Percentiles rank a stretch among this genome's conserved stretches.
phyloP scores from a whole-genome alignment of 2,113 vertebrate species.

The Plestiodon gilberti region DNA sequence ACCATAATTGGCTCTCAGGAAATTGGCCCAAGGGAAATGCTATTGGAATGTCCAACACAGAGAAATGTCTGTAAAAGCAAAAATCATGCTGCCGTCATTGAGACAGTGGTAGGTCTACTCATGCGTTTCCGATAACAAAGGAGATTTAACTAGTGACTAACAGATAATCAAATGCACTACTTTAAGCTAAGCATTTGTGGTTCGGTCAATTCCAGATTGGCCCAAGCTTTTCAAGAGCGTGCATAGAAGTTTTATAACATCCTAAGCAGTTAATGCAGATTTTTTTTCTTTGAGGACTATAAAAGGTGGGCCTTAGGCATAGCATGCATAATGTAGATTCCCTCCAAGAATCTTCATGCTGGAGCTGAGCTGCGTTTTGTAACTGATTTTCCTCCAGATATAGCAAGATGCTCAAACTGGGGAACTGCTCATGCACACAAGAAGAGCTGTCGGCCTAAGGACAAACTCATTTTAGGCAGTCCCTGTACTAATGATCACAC shows the following conservation, averaged over 20 bases:
- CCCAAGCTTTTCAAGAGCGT: background rate
- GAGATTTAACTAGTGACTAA: background rate
- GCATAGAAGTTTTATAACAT: background rate
- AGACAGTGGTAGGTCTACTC: background rate
- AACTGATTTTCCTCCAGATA: constrained; percentile 22
- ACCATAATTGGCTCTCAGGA: background rate
- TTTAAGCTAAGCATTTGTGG: background rate
- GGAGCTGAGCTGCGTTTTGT: constrained; percentile 9
- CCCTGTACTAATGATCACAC: background rate
- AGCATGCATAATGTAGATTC: background rate
- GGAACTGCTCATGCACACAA: background rate
- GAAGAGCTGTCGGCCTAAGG: constrained; percentile 8
- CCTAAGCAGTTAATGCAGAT: background rate
- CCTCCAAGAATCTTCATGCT: background rate
- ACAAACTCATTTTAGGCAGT: constrained; percentile 1
- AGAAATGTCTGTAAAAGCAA: background rate
- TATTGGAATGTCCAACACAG: constrained; percentile 3
- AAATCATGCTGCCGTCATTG: background rate
- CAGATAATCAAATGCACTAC: constrained; percentile 3
- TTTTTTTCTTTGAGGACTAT: background rate
- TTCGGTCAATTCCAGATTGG: background rate
- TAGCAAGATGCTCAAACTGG: constrained; percentile 1
- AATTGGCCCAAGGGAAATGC: background rate
- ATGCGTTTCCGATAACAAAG: constrained; percentile 2
- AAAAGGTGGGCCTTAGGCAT: background rate